phyloP scores from a whole-genome alignment of 2,797 vertebrate species.

The Bovichtus variegatus region DNA sequence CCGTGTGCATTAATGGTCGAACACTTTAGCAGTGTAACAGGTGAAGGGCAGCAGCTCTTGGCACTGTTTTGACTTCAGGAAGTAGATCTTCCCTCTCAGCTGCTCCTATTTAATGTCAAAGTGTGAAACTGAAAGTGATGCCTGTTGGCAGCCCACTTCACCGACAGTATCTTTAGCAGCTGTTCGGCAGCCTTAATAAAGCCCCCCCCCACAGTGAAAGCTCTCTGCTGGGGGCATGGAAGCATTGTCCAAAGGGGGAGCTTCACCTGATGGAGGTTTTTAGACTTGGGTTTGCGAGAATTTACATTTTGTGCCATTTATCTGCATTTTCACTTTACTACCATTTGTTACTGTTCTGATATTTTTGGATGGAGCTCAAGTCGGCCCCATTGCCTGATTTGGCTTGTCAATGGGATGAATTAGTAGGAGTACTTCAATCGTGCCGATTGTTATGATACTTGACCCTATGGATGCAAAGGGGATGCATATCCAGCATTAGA shows the following conservation, averaged over 20 bases:
- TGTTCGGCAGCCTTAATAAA: slow-evolving; percentile 68
- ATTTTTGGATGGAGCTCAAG: slow-evolving; percentile 20
- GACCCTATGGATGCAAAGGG: not conserved
- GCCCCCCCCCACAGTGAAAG: slow-evolving; percentile 6
- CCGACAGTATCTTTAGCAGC: slow-evolving; percentile 65
- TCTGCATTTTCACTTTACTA: slow-evolving; percentile 18
- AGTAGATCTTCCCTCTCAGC: slow-evolving; percentile 44
- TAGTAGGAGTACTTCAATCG: not conserved
- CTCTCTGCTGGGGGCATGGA: slow-evolving; percentile 51
- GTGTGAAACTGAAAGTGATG: slow-evolving; percentile 52
- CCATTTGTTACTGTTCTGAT: slow-evolving; percentile 10
- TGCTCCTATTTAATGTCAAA: slow-evolving; percentile 57
- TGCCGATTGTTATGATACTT: not conserved
- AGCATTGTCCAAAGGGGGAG: slow-evolving; percentile 11
- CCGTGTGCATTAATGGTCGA: not conserved
- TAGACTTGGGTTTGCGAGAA: slow-evolving; percentile 13
- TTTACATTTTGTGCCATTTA: slow-evolving; percentile 5
- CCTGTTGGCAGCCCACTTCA: slow-evolving; percentile 51
- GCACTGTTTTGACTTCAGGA: slow-evolving; percentile 39
- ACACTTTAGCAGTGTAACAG: slow-evolving; percentile 21
- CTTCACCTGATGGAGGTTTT: slow-evolving; percentile 36
- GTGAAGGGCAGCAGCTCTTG: slow-evolving; percentile 33
- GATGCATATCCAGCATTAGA: not conserved
- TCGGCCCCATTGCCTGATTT: not conserved
- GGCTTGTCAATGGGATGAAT: slow-evolving; percentile 24